Base-by-base conservation (phyloP, 2,113 vertebrate species). In the Carassius gibelio region DNA sequence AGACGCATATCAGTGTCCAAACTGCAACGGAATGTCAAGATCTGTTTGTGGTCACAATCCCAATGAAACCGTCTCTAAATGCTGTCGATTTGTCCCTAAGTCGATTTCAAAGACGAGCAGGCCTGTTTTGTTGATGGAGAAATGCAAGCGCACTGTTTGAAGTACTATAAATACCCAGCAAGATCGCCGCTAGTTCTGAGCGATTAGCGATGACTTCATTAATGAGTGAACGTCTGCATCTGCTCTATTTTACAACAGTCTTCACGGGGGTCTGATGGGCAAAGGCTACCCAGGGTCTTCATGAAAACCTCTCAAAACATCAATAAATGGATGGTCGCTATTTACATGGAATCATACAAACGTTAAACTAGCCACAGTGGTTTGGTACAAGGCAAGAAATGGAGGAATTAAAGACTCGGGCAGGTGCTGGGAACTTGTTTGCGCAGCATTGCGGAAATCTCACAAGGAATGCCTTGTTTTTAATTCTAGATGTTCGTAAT, bases 271-370 rank as follows among this genome's bases (percentile, higher is more conserved):
- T 87, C 86, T 88, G 61, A 72, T 84, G 84, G 82, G 86, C 82
- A 82, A 81, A 89, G 26, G 55, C 88, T 85, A 81, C 88, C 87
- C 90, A 87, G 84, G 82, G 87, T 90, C 87, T 86, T 85, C 80
- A 79, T 71, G 38, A 50, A 38, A 75, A 78, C 42, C 9, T 59
- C 62, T 42, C 75, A 75, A 68, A 38, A 83, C 80, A 78, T 55
- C 23, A n/a, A 62, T 75, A 81, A n/a, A 81, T 30, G 71, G 48
- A 30, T 45, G 55, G 59, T 26, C 30, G 50, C 64, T 71, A 82
- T 82, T 34, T 71, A 82, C 80, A 71, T 26, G 64, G 30, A 83
- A 57, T 83, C 81, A 50, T 38, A 23, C 42, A 72, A 23, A 52
- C 34, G 55, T 17, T 55, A 1, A 34, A 38, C 19, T 81, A 81